Percentiles rank a stretch among this genome's conserved stretches.
phyloP scores from a whole-genome alignment of 2,113 vertebrate species.

The Pterocles burchelli region DNA sequence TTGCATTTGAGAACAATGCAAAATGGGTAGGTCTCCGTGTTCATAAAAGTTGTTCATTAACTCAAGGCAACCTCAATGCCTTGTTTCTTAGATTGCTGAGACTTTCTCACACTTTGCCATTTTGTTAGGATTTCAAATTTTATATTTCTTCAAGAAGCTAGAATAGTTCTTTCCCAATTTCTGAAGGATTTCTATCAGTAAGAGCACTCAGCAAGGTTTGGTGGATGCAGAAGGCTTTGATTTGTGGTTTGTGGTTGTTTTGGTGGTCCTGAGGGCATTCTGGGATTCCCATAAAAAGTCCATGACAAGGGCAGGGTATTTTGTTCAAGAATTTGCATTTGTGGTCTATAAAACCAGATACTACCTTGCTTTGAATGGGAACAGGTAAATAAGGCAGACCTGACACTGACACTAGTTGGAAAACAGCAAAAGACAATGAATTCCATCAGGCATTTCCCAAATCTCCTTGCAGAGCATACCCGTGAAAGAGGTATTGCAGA shows the following conservation, averaged over 20 bases:
- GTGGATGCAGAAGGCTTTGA: not conserved
- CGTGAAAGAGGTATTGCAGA: not conserved
- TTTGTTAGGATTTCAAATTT: not conserved
- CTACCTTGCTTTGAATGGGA: not conserved
- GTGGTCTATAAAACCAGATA: not conserved
- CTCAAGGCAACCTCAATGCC: accelerated
- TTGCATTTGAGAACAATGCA: not conserved
- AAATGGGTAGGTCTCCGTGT: not conserved
- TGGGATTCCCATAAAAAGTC: not conserved
- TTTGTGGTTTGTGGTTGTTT: not conserved
- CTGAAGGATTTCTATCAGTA: not conserved
- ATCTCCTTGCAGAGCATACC: not conserved
- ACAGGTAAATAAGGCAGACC: not conserved
- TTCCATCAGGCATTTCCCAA: not conserved
- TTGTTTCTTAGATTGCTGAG: not conserved
- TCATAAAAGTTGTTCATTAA: not conserved
- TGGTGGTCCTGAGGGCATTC: not conserved
- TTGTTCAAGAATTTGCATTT: not conserved
- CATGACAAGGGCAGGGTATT: not conserved
- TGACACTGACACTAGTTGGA: not conserved
- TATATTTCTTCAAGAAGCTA: not conserved
- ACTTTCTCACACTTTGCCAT: not conserved
- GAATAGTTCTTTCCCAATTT: not conserved
- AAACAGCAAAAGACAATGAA: not conserved
- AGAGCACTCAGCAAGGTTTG: not conserved